Conservation (phyloP, 64 coral and sea anemone genomes). For the Actinia tenebrosa region DNA sequence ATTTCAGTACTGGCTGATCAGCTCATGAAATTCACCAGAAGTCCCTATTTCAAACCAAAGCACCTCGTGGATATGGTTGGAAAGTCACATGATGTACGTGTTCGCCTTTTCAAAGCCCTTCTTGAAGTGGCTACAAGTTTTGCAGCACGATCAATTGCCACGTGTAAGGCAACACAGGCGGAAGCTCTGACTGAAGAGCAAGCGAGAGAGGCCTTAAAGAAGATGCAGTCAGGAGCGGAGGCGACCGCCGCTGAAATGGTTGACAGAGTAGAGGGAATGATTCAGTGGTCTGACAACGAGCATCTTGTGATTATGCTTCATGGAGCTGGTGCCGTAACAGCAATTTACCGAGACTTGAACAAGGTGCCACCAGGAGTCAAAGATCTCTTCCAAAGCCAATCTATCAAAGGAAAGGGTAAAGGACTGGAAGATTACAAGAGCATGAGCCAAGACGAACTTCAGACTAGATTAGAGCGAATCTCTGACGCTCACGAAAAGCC, state of each 20-base stretch:
- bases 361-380: conserved; percentile 57
- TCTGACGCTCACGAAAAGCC: conserved; percentile 17
- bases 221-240: neutral
- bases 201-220: conserved; percentile 8
- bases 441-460: conserved; percentile 68
- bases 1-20: conserved; percentile 72
- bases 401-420: conserved; percentile 45
- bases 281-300: conserved; percentile 60
- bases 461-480: conserved; percentile 56
- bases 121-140: conserved; percentile 70
- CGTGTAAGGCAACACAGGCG: conserved; percentile 43
- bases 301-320: conserved; percentile 73
- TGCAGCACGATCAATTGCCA: conserved; percentile 61
- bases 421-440: conserved; percentile 57
- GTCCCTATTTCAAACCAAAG: conserved; percentile 55
- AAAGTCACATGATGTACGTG: conserved; percentile 41
- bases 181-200: conserved; percentile 36
- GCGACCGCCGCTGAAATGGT: conserved; percentile 48
- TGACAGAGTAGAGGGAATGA: conserved; percentile 60
- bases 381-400: conserved; percentile 74
- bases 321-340: conserved; percentile 60
- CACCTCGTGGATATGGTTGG: conserved; percentile 62
- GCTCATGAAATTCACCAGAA: conserved; percentile 67
- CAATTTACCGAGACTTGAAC: conserved; percentile 49
- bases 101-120: conserved; percentile 67